phyloP scores from a whole-genome alignment of 92 coral and sea anemone species.

The Hydrozoanthus gracilis region DNA sequence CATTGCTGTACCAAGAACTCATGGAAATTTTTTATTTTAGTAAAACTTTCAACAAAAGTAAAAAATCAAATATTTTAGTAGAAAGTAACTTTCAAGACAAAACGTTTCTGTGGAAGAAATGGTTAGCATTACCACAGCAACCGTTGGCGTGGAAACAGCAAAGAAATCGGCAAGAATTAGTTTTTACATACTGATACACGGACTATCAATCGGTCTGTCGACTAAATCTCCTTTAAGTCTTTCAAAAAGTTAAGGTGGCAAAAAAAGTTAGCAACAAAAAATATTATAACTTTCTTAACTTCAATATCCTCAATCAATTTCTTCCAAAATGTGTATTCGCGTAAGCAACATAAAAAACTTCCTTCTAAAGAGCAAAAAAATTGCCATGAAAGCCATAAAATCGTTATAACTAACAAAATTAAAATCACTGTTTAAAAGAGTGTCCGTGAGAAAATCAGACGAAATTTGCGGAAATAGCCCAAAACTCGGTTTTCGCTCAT shows the following conservation, averaged over 20 bases:
- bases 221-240: not conserved
- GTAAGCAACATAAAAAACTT: no score
- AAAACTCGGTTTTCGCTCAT: no score
- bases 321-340: no score
- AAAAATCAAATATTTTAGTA: not conserved
- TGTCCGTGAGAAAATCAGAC: no score
- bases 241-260: not conserved
- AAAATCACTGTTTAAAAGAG: no score
- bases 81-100: not conserved
- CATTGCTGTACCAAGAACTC: constrained; percentile 19
- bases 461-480: no score
- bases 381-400: no score
- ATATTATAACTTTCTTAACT: no score
- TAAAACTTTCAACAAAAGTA: not conserved
- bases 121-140: not conserved
- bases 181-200: not conserved
- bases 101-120: not conserved
- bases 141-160: not conserved
- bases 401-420: no score
- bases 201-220: not conserved
- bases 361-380: no score
- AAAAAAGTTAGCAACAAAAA: not conserved
- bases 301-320: no score
- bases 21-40: not conserved
- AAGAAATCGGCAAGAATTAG: not conserved